These are phyloP conservation scores for Lycaon pictus DNA, from an alignment of 2,113 vertebrate genomes.

Conservation along the genomic window DNA sequence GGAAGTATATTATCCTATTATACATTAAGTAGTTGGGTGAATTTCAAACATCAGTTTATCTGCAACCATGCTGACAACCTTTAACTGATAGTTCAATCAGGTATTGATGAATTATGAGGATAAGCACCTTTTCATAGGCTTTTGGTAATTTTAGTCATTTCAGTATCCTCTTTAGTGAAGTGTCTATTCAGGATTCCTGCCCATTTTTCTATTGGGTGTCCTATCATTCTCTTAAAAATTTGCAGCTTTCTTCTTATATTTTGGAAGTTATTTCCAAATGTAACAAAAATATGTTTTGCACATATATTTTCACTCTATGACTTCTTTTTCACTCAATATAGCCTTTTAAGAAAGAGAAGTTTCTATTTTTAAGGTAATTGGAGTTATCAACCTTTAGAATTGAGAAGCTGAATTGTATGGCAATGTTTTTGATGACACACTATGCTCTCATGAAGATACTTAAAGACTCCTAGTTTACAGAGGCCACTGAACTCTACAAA, in stretches of 20 bases:
- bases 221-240: not conserved
- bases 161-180: not conserved
- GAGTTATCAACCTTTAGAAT: not conserved
- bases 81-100: too few relatives aligned
- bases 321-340: not conserved
- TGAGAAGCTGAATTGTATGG: not conserved
- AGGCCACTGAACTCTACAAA: not conserved
- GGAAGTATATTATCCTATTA: constrained; percentile 67
- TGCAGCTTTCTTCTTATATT: not conserved
- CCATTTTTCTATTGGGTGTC: not conserved
- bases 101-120: not conserved
- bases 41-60: constrained; percentile 48
- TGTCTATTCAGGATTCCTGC: not conserved
- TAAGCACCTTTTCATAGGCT: not conserved
- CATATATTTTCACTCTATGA: not conserved
- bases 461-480: not conserved
- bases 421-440: not conserved
- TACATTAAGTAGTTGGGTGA: constrained; percentile 58
- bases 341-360: not conserved
- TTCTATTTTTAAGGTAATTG: not conserved
- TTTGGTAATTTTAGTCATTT: not conserved
- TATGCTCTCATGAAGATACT: not conserved
- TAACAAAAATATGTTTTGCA: not conserved
- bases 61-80: constrained; percentile 69
- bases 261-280: not conserved